phyloP scores from a whole-genome alignment of 2,113 vertebrate species.

The Panthera uncia region DNA sequence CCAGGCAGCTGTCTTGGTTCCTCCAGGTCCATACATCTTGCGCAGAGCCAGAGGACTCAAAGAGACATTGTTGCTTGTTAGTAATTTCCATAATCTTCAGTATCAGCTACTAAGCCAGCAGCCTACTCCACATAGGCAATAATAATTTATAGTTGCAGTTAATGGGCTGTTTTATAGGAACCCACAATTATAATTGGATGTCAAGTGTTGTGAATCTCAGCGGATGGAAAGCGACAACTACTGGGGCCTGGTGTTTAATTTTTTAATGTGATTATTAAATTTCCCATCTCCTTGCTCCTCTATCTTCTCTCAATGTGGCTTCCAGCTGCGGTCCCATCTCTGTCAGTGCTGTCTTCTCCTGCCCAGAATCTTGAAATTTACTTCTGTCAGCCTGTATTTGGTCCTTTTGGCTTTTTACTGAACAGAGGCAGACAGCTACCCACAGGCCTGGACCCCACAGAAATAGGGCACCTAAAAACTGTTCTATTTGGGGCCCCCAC shows the following conservation, averaged over 20 bases:
- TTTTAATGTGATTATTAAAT: slow-evolving; percentile 73
- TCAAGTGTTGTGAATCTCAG: slow-evolving; percentile 79
- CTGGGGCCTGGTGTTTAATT: slow-evolving; percentile 69
- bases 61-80: slow-evolving; percentile 39
- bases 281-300: slow-evolving; percentile 51
- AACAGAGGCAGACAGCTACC: neutral
- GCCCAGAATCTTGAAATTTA: slow-evolving; percentile 13
- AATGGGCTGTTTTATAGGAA: slow-evolving; percentile 76
- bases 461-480: neutral
- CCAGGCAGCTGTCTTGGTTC: neutral
- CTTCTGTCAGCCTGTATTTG: neutral
- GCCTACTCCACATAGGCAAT: slow-evolving; percentile 52
- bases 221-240: slow-evolving; percentile 67
- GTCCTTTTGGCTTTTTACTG: neutral
- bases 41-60: neutral
- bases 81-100: slow-evolving; percentile 60
- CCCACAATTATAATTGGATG: slow-evolving; percentile 76
- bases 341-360: neutral
- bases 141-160: slow-evolving; percentile 74
- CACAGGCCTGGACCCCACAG: neutral
- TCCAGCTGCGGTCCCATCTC: slow-evolving; percentile 23
- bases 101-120: slow-evolving; percentile 37
- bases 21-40: neutral
- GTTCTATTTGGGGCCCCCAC: neutral
- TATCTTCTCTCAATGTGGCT: neutral